phyloP scores from a whole-genome alignment of 2,888 invertebrate genomes.

The Mythimna pallens region DNA sequence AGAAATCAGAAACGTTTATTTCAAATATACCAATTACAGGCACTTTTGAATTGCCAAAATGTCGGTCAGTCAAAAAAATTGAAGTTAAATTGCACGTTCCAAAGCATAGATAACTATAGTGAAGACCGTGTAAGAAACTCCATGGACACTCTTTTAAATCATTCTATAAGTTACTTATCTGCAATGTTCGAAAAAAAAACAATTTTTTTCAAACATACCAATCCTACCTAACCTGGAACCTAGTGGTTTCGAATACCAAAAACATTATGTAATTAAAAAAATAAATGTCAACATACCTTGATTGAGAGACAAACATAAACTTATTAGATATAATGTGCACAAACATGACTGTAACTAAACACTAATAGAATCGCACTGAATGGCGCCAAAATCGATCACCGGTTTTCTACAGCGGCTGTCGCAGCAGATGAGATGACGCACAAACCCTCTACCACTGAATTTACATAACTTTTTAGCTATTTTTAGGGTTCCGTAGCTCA shows the following conservation, averaged over 20 bases:
- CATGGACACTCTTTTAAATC: no score
- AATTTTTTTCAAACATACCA: no score
- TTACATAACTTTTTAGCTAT: not conserved
- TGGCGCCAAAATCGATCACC: slow-evolving; percentile 22
- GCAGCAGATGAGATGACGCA: slow-evolving; percentile 25
- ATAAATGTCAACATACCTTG: slow-evolving; percentile 16
- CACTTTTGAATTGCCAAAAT: no score
- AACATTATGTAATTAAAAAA: not conserved
- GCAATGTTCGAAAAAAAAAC: no score
- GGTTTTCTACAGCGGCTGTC: slow-evolving; percentile 7
- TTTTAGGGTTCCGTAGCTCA: not conserved
- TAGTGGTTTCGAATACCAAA: not conserved
- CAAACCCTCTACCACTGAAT: slow-evolving; percentile 2
- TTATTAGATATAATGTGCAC: slow-evolving; percentile 1
- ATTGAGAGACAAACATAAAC: slow-evolving; percentile 1
- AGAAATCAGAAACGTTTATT: no score
- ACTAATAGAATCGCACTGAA: slow-evolving; percentile 26
- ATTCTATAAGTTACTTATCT: no score
- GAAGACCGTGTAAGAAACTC: no score
- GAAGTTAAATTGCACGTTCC: no score
- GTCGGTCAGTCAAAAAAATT: no score
- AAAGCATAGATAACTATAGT: no score
- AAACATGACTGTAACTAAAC: slow-evolving; percentile 34
- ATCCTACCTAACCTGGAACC: no score
- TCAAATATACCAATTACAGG: no score